Base-by-base conservation (phyloP, 37 sponge, comb jelly and placozoan species). In the Petrosia ficiformis region DNA sequence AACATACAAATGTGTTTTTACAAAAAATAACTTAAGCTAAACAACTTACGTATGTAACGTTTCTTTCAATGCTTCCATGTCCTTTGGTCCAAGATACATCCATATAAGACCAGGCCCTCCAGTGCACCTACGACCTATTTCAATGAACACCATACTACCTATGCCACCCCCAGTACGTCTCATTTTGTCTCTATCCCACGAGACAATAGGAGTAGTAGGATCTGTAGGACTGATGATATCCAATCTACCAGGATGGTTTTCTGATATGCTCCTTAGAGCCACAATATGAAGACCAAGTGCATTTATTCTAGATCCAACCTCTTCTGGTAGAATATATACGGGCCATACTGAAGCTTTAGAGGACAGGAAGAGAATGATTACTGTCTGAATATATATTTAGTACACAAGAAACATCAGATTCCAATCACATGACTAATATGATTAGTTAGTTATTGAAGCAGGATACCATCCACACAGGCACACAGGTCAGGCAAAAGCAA, bases 151-250 rank as follows among this genome's bases (percentile, higher is more conserved):
- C n/a, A 89, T 74, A 33, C 76, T 78, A 5, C 90, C 90, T 10
- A 74, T 69, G 65, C 84, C 79, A 22, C 90, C n/a, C n/a, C 88
- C 90, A 24, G 81, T 80, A 24, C 90, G 63, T 35, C 90, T 40
- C 60, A 89, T 60, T 77, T 89, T 89, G 74, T 89, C 80, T 1
- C 84, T 42, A 42, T 89, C 90, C 90, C 90, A 89, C 2, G 77
- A 31, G 36, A 89, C 56, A 61, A 84, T 22, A 24, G 81, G 72
- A n/a, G n/a, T n/a, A 59, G 43, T 31, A 21, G 44, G 34, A 68
- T 86, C 80, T 3, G 80, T 38, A 5, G 80, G 69, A 68, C 57
- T 79, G 60, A 60, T 59, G 56, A 86, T 86, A 24, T 73, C 61
- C 60, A 86, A 39, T 34, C 41, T 36, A 24, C 86, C 86, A 3